phyloP scores from a whole-genome alignment of 2,888 invertebrate species.

The Elaeidobius kamerunicus region DNA sequence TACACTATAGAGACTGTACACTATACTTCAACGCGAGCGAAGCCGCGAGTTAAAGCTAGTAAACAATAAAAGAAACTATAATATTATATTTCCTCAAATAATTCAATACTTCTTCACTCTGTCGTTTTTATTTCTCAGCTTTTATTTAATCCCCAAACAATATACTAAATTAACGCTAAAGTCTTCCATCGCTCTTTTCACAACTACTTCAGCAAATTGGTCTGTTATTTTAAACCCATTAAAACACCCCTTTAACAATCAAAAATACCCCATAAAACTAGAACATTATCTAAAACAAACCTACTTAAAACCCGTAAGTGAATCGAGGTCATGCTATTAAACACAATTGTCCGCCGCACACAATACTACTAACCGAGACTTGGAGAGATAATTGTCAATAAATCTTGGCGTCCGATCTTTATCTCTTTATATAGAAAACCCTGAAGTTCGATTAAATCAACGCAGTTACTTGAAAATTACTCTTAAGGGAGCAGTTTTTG shows the following conservation, averaged over 20 bases:
- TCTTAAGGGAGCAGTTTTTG: conserved; percentile 21
- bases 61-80: too few relatives aligned
- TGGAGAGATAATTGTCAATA: conserved; percentile 29
- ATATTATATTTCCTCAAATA: too few relatives aligned
- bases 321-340: conserved; percentile 18
- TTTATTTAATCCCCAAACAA: too few relatives aligned
- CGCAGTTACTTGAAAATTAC: conserved; percentile 27
- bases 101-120: too few relatives aligned
- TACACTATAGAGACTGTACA: too few relatives aligned
- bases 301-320: conserved; percentile 13
- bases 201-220: not conserved
- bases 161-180: not conserved
- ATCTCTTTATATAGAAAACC: conserved; percentile 28
- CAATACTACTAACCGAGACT: conserved; percentile 21
- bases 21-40: too few relatives aligned
- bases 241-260: not conserved
- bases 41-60: too few relatives aligned
- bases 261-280: conserved; percentile 1
- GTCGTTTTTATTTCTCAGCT: too few relatives aligned
- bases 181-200: not conserved
- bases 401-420: conserved; percentile 25
- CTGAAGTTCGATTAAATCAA: conserved; percentile 30
- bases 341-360: conserved; percentile 19
- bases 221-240: not conserved
- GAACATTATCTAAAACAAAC: conserved; percentile 12